Conservation (phyloP, 2,113 vertebrate species). For the Dicentrarchus labrax region DNA sequence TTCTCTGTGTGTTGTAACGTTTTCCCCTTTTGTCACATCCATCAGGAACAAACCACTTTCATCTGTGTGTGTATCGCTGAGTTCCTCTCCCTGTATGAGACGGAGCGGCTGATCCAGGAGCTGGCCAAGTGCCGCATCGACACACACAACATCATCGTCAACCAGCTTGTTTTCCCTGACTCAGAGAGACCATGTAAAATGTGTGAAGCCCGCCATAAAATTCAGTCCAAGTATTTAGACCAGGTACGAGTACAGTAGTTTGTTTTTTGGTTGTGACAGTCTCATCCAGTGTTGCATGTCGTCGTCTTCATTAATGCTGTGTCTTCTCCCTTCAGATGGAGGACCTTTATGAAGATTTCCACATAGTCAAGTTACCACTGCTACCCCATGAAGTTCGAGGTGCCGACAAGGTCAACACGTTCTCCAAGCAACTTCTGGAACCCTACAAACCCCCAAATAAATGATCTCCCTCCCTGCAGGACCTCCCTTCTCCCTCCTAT, state of each 20-base stretch:
- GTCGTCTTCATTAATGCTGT: neutral
- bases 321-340: conserved; percentile 87
- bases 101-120: conserved; percentile 94
- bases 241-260: conserved; percentile 83
- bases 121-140: conserved; percentile 96
- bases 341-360: conserved; percentile 96
- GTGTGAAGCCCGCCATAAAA: conserved; percentile 96
- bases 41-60: conserved; percentile 95
- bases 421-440: conserved; percentile 93
- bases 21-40: neutral
- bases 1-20: neutral
- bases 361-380: conserved; percentile 94
- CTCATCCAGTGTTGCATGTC: neutral
- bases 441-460: conserved; percentile 92
- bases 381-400: conserved; percentile 94
- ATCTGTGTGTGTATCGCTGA: conserved; percentile 97
- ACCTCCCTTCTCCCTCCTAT: conserved; percentile 17
- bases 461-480: conserved; percentile 67
- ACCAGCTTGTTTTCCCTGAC: conserved; percentile 95
- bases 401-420: conserved; percentile 93
- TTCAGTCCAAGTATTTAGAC: conserved; percentile 97
- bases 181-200: conserved; percentile 91
- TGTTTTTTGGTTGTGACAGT: neutral
- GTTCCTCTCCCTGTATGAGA: conserved; percentile 96
- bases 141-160: conserved; percentile 96